Conservation (phyloP, 2,888 invertebrate species). For the Drosophila nr. medialis region DNA sequence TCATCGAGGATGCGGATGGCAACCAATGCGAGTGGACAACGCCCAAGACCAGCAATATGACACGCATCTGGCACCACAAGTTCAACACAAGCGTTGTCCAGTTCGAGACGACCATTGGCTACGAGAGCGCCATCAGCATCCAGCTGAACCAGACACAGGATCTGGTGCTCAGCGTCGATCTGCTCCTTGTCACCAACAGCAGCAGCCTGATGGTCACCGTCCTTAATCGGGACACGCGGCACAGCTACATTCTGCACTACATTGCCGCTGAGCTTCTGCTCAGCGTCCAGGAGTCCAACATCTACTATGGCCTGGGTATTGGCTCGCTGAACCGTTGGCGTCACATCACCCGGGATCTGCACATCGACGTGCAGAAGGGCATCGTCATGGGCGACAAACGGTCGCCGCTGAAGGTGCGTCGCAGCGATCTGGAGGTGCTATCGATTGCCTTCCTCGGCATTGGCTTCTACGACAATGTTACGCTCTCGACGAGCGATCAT, state of each 20-base stretch:
- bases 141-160: slow-evolving; percentile 86
- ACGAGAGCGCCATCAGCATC: slow-evolving; percentile 89
- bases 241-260: slow-evolving; percentile 93
- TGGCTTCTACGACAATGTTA: slow-evolving; percentile 91
- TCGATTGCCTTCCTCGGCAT: slow-evolving; percentile 89
- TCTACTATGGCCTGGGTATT: slow-evolving; percentile 93
- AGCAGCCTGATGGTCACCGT: slow-evolving; percentile 92
- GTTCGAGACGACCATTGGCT: slow-evolving; percentile 90
- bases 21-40: slow-evolving; percentile 90
- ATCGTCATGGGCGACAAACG: slow-evolving; percentile 85
- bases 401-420: slow-evolving; percentile 79
- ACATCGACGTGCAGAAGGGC: slow-evolving; percentile 96
- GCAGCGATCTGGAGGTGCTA: slow-evolving; percentile 86
- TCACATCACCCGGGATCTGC: slow-evolving; percentile 93
- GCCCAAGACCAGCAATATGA: slow-evolving; percentile 89
- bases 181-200: slow-evolving; percentile 89
- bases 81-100: slow-evolving; percentile 88
- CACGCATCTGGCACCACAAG: slow-evolving; percentile 87
- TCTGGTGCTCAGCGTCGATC: slow-evolving; percentile 91
- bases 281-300: slow-evolving; percentile 90
- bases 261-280: slow-evolving; percentile 90
- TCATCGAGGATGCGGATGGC: slow-evolving; percentile 91
- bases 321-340: slow-evolving; percentile 88
- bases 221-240: slow-evolving; percentile 91
- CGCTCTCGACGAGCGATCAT: slow-evolving; percentile 93